Base-by-base conservation (phyloP, 2,797 vertebrate species). In the Intellagama lesueurii region DNA sequence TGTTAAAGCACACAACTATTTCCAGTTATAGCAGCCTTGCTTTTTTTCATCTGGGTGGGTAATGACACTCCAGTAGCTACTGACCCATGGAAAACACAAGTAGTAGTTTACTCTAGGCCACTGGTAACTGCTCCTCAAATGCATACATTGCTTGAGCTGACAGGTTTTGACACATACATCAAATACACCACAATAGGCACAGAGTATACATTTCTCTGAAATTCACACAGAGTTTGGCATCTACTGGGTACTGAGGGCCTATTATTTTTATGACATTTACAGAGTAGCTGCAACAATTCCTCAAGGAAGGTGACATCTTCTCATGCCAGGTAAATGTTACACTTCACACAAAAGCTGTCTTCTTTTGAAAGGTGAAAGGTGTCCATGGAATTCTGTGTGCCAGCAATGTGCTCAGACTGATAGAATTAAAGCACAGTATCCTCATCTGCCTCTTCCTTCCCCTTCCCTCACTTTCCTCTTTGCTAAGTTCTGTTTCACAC, bases 201-300 rank as follows among this genome's bases (percentile, higher is more conserved):
- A 24, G 91, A 85, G 70, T 81, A 85, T 90, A 32, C 83, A 93
- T 95, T 56, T 4, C 79, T 83, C 89, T 96, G 96, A 95, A 95
- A 96, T 95, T 96, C 95, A 94, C 87, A 85, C 78, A 95, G 92
- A 85, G 86, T 88, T 96, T 93, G 95, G 92, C 91, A 95, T 94
- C 70, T 66, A 17, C 93, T 95, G 88, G 90, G 92, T 89, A 90
- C 96, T 92, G 89, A 94, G 91, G 72, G 88, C 91, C 93, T 94
- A 92, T 72, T 85, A 86, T 75, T 73, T 86, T 93, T 94, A 92
- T 95, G 95, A 96, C 95, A 96, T 96, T 97, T 96, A 94, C 92
- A 88, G 82, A 91, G 84, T 93, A 91, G 86, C 19, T 89, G 86
- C 92, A 90, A 94, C 85, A 95, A 80, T 94, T 96, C 95, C 89